These are phyloP conservation scores for Setophaga coronata DNA, from an alignment of 2,113 vertebrate genomes.

Conservation along the genomic window DNA sequence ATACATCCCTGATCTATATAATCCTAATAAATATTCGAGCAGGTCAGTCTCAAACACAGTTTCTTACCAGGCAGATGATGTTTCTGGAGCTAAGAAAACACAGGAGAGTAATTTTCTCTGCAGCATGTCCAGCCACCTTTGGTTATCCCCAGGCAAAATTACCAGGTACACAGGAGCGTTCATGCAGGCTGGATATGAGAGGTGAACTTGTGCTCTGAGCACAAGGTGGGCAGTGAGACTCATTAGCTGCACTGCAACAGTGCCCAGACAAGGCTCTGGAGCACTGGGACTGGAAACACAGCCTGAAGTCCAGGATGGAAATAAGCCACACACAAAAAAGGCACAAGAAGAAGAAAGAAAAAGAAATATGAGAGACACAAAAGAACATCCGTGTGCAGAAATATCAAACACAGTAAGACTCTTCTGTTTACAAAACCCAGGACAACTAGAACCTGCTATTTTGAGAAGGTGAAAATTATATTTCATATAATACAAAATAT, in stretches of 20 bases:
- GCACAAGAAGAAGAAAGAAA: neutral
- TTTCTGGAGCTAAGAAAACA: neutral
- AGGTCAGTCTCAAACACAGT: neutral
- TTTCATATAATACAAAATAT: neutral
- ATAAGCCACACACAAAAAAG: neutral
- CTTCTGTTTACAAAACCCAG: neutral
- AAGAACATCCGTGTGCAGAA: neutral
- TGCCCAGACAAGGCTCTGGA: neutral
- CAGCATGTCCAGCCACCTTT: neutral
- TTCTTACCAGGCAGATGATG: neutral
- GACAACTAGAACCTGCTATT: neutral
- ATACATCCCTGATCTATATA: neutral
- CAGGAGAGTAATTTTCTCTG: neutral
- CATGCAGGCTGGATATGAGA: rapidly evolving
- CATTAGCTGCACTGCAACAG: neutral
- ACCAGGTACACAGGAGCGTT: neutral
- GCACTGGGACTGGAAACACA: neutral
- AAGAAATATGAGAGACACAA: neutral
- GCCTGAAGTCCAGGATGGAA: neutral
- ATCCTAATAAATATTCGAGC: neutral
- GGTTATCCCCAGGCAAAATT: neutral
- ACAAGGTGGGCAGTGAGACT: neutral
- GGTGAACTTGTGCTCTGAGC: neutral
- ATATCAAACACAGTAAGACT: neutral
- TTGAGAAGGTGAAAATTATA: neutral